Conservation (phyloP, 2,888 invertebrate species). For the Imbricaverruca yamaguchii region DNA sequence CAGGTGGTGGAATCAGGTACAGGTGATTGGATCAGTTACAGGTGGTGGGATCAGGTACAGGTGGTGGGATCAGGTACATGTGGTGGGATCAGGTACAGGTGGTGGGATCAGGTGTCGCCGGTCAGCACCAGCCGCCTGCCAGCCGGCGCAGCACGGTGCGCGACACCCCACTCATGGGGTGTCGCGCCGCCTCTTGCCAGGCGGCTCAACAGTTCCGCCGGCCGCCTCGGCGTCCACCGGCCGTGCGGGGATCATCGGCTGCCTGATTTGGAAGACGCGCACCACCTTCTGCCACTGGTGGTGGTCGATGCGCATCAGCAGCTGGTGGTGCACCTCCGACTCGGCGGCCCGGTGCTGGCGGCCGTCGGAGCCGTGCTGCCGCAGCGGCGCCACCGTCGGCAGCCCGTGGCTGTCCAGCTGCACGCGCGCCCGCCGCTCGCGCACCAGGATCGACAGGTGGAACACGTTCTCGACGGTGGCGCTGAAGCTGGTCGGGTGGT, state of each 20-base stretch:
- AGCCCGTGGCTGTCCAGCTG: background rate
- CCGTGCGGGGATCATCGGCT: background rate
- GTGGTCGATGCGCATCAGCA: background rate
- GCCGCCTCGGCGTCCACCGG: background rate
- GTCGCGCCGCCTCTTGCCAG: too few relatives aligned
- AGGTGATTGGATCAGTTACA: too few relatives aligned
- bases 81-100: too few relatives aligned
- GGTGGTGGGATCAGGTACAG: too few relatives aligned
- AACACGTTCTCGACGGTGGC: constrained; percentile 15
- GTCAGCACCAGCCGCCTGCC: too few relatives aligned
- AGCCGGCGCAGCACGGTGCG: too few relatives aligned
- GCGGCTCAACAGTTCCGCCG: background rate
- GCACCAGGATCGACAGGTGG: background rate
- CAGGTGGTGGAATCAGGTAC: too few relatives aligned
- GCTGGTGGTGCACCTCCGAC: background rate
- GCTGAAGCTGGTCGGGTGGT: constrained; percentile 9
- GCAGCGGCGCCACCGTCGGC: constrained; percentile 30
- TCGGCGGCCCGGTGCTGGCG: constrained; percentile 24
- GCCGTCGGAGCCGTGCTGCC: constrained; percentile 23
- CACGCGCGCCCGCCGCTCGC: background rate
- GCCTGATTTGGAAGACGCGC: background rate
- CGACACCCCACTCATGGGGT: too few relatives aligned
- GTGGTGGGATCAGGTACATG: too few relatives aligned
- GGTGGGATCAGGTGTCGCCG: too few relatives aligned
- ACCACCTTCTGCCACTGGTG: background rate